phyloP scores from a whole-genome alignment of 2,888 invertebrate species.

The Phorcus lineatus region DNA sequence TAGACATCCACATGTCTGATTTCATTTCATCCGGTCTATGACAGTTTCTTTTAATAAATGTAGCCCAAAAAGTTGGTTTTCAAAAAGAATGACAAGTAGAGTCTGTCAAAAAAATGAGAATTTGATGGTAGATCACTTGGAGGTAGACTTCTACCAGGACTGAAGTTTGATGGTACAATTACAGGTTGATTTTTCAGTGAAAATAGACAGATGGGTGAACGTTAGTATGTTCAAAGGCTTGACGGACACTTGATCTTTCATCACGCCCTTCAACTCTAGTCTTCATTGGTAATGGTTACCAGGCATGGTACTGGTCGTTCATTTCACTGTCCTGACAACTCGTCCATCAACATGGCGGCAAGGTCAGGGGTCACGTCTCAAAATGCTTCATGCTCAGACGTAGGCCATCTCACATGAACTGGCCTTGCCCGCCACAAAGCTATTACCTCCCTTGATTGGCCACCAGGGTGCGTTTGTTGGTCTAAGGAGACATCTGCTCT shows the following conservation, averaged over 20 bases:
- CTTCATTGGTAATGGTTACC: neutral
- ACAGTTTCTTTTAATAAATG: too few species aligned
- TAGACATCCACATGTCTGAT: too few species aligned
- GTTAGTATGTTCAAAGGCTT: slow-evolving; percentile 3
- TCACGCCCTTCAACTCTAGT: neutral
- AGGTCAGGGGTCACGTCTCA: slow-evolving; percentile 6
- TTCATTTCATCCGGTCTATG: too few species aligned
- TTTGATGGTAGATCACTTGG: too few species aligned
- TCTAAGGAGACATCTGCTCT: slow-evolving; percentile 18
- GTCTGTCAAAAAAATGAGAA: too few species aligned
- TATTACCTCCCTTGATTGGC: slow-evolving; percentile 3
- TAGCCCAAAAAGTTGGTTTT: too few species aligned
- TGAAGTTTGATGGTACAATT: too few species aligned
- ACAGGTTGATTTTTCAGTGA: neutral
- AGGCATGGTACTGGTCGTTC: neutral
- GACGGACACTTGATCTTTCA: neutral
- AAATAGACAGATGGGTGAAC: neutral
- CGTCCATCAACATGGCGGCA: neutral
- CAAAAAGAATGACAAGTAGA: too few species aligned
- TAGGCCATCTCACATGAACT: neutral
- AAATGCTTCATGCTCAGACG: neutral
- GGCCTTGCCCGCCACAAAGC: neutral
- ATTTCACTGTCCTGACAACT: neutral
- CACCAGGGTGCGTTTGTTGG: slow-evolving; percentile 20
- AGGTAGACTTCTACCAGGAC: too few species aligned